Evolutionary conservation across 2,888 invertebrate species (phyloP).

Genomic region (Orgyia antiqua): DNA sequence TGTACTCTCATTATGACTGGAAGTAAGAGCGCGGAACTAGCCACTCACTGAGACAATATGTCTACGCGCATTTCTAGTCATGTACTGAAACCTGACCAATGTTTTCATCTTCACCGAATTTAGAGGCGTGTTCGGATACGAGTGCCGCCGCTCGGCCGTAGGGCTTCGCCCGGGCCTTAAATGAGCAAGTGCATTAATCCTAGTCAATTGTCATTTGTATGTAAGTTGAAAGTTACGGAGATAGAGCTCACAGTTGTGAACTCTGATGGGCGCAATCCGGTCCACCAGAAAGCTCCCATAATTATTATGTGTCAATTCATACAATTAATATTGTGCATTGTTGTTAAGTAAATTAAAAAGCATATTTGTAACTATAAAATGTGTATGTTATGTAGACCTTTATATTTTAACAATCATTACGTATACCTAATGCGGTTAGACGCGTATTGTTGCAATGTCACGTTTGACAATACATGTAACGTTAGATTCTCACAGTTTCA

Average conservation of each 20-base stretch:
- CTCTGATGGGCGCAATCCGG: slow-evolving; percentile 10
- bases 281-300: slow-evolving; percentile 26
- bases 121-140: slow-evolving; percentile 48
- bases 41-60: slow-evolving; percentile 36
- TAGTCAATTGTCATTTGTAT: slow-evolving; percentile 76
- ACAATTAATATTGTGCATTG: slow-evolving; percentile 72
- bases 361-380: slow-evolving; percentile 66
- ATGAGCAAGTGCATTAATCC: slow-evolving; percentile 60
- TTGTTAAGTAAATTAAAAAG: slow-evolving; percentile 60
- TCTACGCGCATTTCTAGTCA: slow-evolving; percentile 66
- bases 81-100: slow-evolving; percentile 69
- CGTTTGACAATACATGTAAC: slow-evolving; percentile 28
- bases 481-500: too few species aligned
- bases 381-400: slow-evolving; percentile 69
- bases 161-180: slow-evolving; percentile 22
- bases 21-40: slow-evolving; percentile 36
- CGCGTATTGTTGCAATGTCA: slow-evolving; percentile 41
- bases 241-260: slow-evolving; percentile 18
- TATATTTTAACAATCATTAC: slow-evolving; percentile 56
- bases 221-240: slow-evolving; percentile 44
- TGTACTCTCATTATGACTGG: slow-evolving; percentile 54
- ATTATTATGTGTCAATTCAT: slow-evolving; percentile 74
- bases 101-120: slow-evolving; percentile 52
- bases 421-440: slow-evolving; percentile 43
- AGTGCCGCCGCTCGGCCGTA: slow-evolving; percentile 36